Base-by-base conservation (phyloP, 1,140 invertebrate genomes). In the Solenopsis invicta region DNA sequence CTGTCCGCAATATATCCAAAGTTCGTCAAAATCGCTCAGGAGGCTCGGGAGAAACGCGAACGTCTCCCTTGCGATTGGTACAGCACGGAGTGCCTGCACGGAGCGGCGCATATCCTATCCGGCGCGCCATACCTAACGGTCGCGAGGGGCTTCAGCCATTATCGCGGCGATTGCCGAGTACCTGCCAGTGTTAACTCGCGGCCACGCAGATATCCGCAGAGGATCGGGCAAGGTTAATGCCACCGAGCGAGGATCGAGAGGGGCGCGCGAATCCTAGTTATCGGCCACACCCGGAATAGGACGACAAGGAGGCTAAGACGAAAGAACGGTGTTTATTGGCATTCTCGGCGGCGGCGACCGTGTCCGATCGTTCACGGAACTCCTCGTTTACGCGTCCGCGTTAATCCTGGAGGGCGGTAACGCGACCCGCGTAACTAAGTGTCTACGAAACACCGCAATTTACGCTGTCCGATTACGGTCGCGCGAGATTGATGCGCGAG, bases 191-290 rank as follows among this genome's bases (percentile, higher is more conserved):
- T 92, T 92, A 92, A 91, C 90, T 85, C 84, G 87, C 88, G 77
- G 67, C 90, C 50, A 88, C 86, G 87, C 72, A 86, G 87, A 90
- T 89, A 90, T 87, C 66, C 82, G 77, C 45, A 59, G 61, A 85
- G 89, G 76, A 89, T 92, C 87, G 87, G 86, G 80, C 91, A 93
- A 93, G 92, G 92, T 93, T 92, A 93, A 93, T 93, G 92, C 91
- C 92, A 92, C 88, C 87, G 91, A 78, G 61, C 81, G 71, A 66
- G 34, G 66, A 85, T 87, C 85, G 61, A 75, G 64, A 87, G 34
- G 59, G 84, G 67, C 45, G 54, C 80, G 69, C 84, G 87, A 77
- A 93, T 92, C 90, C 90, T 91, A 88, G 85, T 91, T 92, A 92
- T 90, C 89, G 88, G 64, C 91, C 91, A 91, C 91, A 89, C 91